phyloP scores from a whole-genome alignment of 2,113 vertebrate species.

The Hippopotamus amphibius region DNA sequence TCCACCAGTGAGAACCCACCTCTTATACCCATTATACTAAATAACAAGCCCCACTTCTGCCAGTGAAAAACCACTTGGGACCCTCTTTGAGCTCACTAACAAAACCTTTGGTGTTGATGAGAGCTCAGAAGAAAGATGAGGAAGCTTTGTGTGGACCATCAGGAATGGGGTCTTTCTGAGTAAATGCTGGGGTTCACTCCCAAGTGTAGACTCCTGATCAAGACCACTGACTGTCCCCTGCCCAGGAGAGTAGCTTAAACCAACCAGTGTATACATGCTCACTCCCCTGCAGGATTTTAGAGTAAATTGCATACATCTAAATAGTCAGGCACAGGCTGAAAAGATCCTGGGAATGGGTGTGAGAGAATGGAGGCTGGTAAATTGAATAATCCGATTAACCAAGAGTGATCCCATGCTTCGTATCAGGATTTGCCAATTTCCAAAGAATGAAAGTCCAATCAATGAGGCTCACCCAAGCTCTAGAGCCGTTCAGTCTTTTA shows the following conservation, averaged over 20 bases:
- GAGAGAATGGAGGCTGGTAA: not conserved
- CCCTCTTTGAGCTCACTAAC: not conserved
- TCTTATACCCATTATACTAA: not conserved
- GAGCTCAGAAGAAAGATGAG: not conserved
- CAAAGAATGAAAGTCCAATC: not conserved
- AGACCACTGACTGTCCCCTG: not conserved
- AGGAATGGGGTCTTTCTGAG: not conserved
- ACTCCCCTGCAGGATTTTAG: not conserved
- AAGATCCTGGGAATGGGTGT: not conserved
- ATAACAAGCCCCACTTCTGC: not conserved
- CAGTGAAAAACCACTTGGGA: not conserved
- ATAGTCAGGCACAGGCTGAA: not conserved
- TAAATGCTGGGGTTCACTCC: not conserved
- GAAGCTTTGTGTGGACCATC: rapidly evolving
- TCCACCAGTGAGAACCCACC: not conserved
- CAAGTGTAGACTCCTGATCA: not conserved
- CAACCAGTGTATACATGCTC: rapidly evolving
- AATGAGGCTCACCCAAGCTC: not conserved
- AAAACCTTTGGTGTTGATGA: not conserved
- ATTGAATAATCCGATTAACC: not conserved
- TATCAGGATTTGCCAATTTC: not conserved
- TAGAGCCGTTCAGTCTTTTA: not conserved
- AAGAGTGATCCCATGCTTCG: not conserved
- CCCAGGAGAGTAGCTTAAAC: not conserved
- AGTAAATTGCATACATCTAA: not conserved